Evolutionary conservation across 2,797 vertebrate genomes (phyloP), one percentile per base, ranked within the genome.

Genomic region (Hafferia zeledoni): DNA sequence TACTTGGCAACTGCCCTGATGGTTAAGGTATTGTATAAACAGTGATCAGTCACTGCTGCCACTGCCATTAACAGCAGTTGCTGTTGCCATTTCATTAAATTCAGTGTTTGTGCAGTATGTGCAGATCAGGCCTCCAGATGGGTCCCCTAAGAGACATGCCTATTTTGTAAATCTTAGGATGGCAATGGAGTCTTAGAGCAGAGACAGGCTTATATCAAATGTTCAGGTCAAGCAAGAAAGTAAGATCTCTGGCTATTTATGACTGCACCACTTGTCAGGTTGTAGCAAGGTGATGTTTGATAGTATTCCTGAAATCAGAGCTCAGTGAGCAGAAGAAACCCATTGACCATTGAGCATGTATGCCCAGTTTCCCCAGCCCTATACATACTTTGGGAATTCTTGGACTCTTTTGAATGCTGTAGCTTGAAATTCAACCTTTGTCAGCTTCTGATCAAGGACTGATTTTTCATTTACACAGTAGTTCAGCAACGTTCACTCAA

Each of bases 1-100:
- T 65, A 55, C 80, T 89, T 94, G 92, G 87, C 81, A 87, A 16
- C 52, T 84, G 49, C 70, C 65, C 47, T 95, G 77, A 84, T 72
- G 61, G 60, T n/a, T 72, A 65, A 90, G 83, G 75, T 81, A 43
- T 61, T 90, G 67, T 79, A 72, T 72, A 82, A 89, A 79, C 78
- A 92, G 63, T 41, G 63, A 65, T 74, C 90, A 63, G 82, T 70
- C 80, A 68, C 37, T 90, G 74, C 74, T 92, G 79, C 56, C 49
- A 15, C 49, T 81, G 53, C 57, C 3, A 0, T 59, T 78, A 75
- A 59, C 25, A 59, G 75, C 75, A 77, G 39, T 55, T 83, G 71
- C 77, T 87, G 63, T 67, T 84, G 52, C n/a, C 25, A 10, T 79
- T 85, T 90, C 56, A 31, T 65, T 89, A 63, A 90, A 87, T 74